These are phyloP conservation scores for Ptiloglossa arizonensis DNA, from an alignment of 1,140 invertebrate species.

Conservation along the genomic window DNA sequence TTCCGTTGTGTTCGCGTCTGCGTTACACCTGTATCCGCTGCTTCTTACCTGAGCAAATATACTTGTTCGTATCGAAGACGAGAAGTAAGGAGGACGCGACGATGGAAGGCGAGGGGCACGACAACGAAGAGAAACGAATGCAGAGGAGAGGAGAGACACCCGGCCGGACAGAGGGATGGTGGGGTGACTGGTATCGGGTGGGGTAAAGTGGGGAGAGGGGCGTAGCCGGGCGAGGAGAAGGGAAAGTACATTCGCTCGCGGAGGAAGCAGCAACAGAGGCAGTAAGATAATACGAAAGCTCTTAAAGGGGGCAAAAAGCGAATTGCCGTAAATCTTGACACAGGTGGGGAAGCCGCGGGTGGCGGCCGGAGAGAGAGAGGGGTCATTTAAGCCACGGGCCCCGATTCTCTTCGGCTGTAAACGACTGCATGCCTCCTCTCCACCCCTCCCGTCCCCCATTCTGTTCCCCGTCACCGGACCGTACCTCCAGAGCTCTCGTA, in stretches of 20 bases:
- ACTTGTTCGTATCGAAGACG: constrained; percentile 66
- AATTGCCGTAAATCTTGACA: constrained; percentile 74
- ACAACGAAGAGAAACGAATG: constrained; percentile 13
- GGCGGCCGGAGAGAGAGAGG: constrained; percentile 52
- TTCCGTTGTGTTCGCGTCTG: constrained; percentile 58
- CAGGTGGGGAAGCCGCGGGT: constrained; percentile 54
- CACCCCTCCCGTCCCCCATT: too few relatives aligned
- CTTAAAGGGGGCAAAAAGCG: constrained; percentile 73
- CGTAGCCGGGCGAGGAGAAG: not conserved
- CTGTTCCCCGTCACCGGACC: constrained; percentile 3
- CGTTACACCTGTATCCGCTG: constrained; percentile 64
- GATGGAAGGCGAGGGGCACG: not conserved
- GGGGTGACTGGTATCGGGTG: too few relatives aligned
- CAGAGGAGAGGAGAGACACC: not conserved
- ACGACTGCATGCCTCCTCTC: constrained; percentile 67
- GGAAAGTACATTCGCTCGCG: constrained; percentile 60
- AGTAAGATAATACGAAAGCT: constrained; percentile 73
- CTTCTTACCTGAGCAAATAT: constrained; percentile 73
- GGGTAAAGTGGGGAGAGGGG: not conserved
- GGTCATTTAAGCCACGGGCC: constrained; percentile 76
- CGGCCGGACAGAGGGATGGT: not conserved
- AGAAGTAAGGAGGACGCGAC: constrained; percentile 1
- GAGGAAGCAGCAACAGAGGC: constrained; percentile 66
- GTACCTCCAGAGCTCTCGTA: constrained; percentile 60
- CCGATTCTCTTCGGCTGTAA: constrained; percentile 80